Base-by-base conservation (phyloP, 2,797 vertebrate genomes). In the Cuculus canorus region DNA sequence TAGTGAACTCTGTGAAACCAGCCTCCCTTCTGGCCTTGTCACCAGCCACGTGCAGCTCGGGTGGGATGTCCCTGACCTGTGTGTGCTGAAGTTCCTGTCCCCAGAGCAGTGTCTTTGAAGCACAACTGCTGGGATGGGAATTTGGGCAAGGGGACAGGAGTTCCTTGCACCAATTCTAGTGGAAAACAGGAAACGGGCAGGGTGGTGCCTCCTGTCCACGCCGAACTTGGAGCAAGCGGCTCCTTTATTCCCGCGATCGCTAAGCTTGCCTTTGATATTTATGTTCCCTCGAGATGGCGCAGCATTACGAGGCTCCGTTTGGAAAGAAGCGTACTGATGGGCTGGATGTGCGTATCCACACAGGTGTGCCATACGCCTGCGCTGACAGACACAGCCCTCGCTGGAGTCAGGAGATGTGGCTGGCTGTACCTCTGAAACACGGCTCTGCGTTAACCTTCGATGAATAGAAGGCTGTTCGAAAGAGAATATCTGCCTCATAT, bases 141-240 rank as follows among this genome's bases (percentile, higher is more conserved):
- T 75, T 35, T 12, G 27, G 61, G 82, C 79, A 91, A 37, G 69
- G 65, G 59, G 59, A 87, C 75, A 25, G 48, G 47, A 73, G 54
- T 11, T 92, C 65, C 64, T 69, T 71, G 53, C 47, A 11, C 27
- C 28, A 3, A 28, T 71, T 77, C 14, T 52, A n/a, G 83, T 85
- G 65, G 76, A 92, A 95, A 97, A 95, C 90, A 94, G 92, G 93
- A 96, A 96, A 73, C 0, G 19, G 87, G 83, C 81, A 96, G 83
- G 95, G 89, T 94, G 93, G 91, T 86, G 76, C 79, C 76, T 96
- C 76, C 75, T 76, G 61, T 85, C 81, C 50, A 35, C 75, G 84
- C 83, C 93, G 88, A 35, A 81, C 65, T 37, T 65, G 47, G 59
- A 78, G 88, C 71, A 65, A 72, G 71, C 7, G 3, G 71, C 81